A percentile compares a stretch with the other conserved stretches of the same genome.
Conservation (phyloP, 2,797 vertebrate species). For the Salarias fasciatus region DNA sequence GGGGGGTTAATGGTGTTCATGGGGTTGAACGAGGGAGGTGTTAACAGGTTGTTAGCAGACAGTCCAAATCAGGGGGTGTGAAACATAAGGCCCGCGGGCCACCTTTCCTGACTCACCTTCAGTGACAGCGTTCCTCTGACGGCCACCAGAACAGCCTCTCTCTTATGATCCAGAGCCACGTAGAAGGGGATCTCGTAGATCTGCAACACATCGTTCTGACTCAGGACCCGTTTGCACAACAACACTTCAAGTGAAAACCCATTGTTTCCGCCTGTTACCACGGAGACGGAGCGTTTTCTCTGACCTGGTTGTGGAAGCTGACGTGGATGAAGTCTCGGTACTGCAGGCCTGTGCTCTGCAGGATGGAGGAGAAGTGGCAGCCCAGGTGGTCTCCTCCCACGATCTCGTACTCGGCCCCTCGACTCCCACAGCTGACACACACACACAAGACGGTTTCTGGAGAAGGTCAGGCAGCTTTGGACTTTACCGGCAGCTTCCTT, state of each 20-base stretch:
- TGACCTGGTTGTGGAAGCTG: slow-evolving; percentile 96
- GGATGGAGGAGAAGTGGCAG: slow-evolving; percentile 93
- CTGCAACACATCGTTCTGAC: slow-evolving; percentile 68
- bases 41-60: no score
- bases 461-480: no score
- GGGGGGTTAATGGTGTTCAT: neutral
- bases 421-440: slow-evolving; percentile 84
- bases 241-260: no score
- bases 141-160: slow-evolving; percentile 91
- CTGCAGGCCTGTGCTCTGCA: slow-evolving; percentile 91
- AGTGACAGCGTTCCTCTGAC: slow-evolving; percentile 96
- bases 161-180: slow-evolving; percentile 95
- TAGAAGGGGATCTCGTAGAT: slow-evolving; percentile 97
- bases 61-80: no score
- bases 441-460: neutral
- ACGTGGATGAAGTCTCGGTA: slow-evolving; percentile 96
- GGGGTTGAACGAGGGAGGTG: no score
- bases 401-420: slow-evolving; percentile 83
- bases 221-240: neutral
- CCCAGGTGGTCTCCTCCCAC: slow-evolving; percentile 87
- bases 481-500: no score
- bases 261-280: no score
- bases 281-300: no score
- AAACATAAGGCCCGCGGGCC: no score
- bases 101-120: slow-evolving; percentile 79